Percentiles rank a stretch among this genome's conserved stretches.
Evolutionary conservation across 2,888 invertebrate genomes (phyloP).

Genomic region (Nomada goodeniana): DNA sequence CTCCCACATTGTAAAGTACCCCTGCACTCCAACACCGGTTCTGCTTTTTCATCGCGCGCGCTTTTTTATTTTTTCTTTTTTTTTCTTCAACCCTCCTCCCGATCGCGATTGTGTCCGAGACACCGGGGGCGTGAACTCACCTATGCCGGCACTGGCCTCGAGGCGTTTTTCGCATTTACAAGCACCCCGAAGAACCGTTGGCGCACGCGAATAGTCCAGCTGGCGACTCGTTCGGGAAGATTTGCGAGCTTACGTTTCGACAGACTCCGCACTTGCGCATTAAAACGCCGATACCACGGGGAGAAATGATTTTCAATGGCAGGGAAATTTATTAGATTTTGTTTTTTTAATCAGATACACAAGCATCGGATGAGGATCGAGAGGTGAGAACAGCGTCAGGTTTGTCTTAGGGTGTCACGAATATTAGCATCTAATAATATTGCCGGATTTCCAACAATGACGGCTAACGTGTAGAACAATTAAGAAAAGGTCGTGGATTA

Average conservation of each 20-base stretch:
- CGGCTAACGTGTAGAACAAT: too few species aligned
- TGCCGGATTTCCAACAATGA: too few species aligned
- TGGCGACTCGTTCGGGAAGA: conserved; percentile 51
- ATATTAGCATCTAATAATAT: too few species aligned
- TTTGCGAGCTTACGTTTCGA: conserved; percentile 14
- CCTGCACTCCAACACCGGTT: conserved; percentile 61
- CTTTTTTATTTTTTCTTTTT: conserved; percentile 42
- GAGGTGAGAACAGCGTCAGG: not conserved
- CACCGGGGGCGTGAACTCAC: conserved; percentile 78
- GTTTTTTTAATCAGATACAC: too few species aligned
- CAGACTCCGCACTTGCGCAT: not conserved
- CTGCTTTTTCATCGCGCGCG: conserved; percentile 69
- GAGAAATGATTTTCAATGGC: not conserved
- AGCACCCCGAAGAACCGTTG: conserved; percentile 67
- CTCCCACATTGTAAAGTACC: conserved; percentile 78
- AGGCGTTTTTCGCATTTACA: conserved; percentile 73
- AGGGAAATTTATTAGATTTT: not conserved
- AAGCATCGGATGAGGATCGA: too few species aligned
- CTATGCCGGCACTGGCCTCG: conserved; percentile 70
- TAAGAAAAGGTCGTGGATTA: too few species aligned
- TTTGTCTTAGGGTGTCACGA: too few species aligned
- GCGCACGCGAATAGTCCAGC: conserved; percentile 58
- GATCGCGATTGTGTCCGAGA: conserved; percentile 76
- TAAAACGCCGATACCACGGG: not conserved
- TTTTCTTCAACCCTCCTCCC: conserved; percentile 40